A percentile compares a stretch with the other conserved stretches of the same genome.
Conservation (phyloP, 2,113 vertebrate species). For the Bubo bubo region DNA sequence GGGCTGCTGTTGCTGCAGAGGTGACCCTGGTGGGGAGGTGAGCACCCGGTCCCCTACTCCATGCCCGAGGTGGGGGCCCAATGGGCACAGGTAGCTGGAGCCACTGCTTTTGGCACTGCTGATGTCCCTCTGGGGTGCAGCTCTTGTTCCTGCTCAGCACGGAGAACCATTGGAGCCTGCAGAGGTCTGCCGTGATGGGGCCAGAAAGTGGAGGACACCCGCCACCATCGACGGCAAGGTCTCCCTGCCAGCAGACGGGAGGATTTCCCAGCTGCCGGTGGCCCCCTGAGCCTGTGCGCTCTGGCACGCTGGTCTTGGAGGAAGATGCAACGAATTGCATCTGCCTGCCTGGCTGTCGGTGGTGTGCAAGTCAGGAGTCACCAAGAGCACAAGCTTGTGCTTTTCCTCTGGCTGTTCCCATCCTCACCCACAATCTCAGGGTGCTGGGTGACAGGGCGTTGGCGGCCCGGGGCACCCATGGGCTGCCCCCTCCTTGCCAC, state of each 20-base stretch:
- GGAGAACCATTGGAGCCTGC: neutral
- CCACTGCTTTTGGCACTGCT: rapidly evolving
- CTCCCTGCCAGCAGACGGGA: neutral
- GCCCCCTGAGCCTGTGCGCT: rapidly evolving
- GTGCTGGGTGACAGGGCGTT: rapidly evolving
- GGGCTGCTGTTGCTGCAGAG: neutral
- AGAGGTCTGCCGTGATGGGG: neutral
- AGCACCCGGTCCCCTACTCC: rapidly evolving
- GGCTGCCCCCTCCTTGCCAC: neutral
- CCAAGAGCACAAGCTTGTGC: rapidly evolving
- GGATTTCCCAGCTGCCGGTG: neutral
- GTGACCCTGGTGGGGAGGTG: rapidly evolving
- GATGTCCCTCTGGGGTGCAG: rapidly evolving
- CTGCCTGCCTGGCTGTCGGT: rapidly evolving
- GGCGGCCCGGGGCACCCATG: rapidly evolving
- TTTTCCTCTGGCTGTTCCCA: rapidly evolving
- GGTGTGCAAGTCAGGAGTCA: rapidly evolving
- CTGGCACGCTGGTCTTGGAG: rapidly evolving
- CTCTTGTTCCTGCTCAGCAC: neutral
- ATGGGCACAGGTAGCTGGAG: neutral
- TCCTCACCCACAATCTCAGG: neutral
- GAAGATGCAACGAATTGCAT: neutral
- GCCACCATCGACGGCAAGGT: rapidly evolving
- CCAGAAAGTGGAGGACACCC: neutral
- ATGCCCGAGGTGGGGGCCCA: neutral